phyloP scores from a whole-genome alignment of 1,140 invertebrate species.

The Nymphalis io region DNA sequence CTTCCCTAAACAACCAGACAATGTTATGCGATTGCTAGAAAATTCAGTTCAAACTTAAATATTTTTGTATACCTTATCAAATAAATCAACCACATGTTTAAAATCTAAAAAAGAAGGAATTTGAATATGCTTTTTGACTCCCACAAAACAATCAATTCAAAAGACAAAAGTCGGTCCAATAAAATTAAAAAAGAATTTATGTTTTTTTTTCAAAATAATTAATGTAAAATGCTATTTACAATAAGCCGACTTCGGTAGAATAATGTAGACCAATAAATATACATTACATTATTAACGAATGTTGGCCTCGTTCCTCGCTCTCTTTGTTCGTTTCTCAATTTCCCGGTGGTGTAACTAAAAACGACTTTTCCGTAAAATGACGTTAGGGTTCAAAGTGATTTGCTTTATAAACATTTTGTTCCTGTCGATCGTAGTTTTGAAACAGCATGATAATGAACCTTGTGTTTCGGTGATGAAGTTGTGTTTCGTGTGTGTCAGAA shows the following conservation, averaged over 20 bases:
- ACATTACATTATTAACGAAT: conserved; percentile 81
- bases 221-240: conserved; percentile 66
- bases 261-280: conserved; percentile 80
- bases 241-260: conserved; percentile 66
- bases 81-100: no score
- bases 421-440: conserved; percentile 48
- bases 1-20: no score
- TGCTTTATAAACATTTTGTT: conserved; percentile 59
- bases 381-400: conserved; percentile 73
- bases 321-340: conserved; percentile 79
- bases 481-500: conserved; percentile 41
- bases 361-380: conserved; percentile 55
- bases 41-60: no score
- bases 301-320: conserved; percentile 78
- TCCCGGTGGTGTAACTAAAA: conserved; percentile 62
- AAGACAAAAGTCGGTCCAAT: background rate
- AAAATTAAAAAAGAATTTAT: conserved; percentile 33
- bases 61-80: no score
- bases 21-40: no score
- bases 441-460: conserved; percentile 49
- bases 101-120: no score
- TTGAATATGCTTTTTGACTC: no score
- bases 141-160: no score
- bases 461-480: conserved; percentile 43
- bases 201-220: conserved; percentile 52